Conservation (phyloP, 2,797 vertebrate genomes). For the Nyctalus aviator region DNA sequence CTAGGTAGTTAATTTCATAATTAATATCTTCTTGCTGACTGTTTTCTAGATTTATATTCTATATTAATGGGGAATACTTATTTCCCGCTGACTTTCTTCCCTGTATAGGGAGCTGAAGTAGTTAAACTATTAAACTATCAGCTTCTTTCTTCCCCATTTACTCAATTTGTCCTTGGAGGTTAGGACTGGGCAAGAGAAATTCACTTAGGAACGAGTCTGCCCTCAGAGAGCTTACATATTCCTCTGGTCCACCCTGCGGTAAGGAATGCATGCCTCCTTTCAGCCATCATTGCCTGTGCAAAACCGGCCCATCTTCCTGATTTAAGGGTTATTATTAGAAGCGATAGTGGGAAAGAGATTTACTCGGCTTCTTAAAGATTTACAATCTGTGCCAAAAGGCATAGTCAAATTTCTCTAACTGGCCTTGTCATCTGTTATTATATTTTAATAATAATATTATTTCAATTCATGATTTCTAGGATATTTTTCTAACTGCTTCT, state of each 20-base stretch:
- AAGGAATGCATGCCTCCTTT: background rate
- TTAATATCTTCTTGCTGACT: background rate
- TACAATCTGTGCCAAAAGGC: background rate
- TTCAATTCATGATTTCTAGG: background rate
- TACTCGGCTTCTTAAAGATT: conserved; percentile 1
- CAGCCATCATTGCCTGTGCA: background rate
- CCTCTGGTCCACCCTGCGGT: background rate
- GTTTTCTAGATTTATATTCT: conserved; percentile 14
- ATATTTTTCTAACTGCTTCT: background rate
- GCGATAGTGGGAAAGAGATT: background rate
- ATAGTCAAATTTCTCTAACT: background rate
- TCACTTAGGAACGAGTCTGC: background rate
- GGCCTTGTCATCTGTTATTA: background rate
- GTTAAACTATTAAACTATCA: background rate
- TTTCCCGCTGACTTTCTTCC: background rate
- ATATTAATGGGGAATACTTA: background rate
- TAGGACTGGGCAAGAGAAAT: background rate
- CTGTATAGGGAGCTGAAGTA: background rate
- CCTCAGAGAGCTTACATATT: background rate
- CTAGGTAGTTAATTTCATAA: background rate
- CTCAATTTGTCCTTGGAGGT: background rate
- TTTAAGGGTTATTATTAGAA: background rate
- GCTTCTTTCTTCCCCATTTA: background rate
- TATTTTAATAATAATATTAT: conserved; percentile 24
- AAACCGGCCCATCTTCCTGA: background rate